Conservation (phyloP, 2,113 vertebrate species). For the Engraulis encrasicolus region DNA sequence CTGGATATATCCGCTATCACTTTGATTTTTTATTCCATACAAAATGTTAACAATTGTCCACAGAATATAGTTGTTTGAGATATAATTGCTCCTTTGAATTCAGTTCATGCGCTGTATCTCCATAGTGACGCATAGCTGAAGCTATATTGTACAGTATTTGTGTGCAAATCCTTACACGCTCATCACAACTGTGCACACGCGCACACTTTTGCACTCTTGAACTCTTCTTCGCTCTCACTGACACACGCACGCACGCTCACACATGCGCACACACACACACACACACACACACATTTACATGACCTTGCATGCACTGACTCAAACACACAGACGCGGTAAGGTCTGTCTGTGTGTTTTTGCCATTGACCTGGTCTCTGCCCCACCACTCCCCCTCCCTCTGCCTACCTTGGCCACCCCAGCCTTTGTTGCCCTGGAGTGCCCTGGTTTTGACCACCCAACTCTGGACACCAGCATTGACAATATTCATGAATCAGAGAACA, state of each 20-base stretch:
- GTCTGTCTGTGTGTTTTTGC: not conserved
- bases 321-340: not conserved
- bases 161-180: slow-evolving; percentile 66
- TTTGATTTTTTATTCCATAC: slow-evolving; percentile 66
- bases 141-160: slow-evolving; percentile 77
- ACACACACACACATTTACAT: slow-evolving; percentile 52
- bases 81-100: slow-evolving; percentile 75
- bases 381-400: too few relatives aligned
- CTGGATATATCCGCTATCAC: slow-evolving; percentile 52
- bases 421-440: not conserved
- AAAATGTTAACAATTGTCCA: slow-evolving; percentile 74
- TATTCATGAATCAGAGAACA: slow-evolving; percentile 57
- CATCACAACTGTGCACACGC: slow-evolving; percentile 20
- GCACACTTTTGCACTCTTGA: too few relatives aligned
- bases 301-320: slow-evolving; percentile 15
- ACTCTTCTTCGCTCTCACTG: slow-evolving; percentile 50
- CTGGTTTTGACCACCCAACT: slow-evolving; percentile 56
- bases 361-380: not conserved
- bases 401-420: not conserved
- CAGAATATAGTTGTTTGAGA: slow-evolving; percentile 77
- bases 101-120: slow-evolving; percentile 77
- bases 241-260: slow-evolving; percentile 55
- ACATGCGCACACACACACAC: slow-evolving; percentile 53
- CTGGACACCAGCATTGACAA: slow-evolving; percentile 57
- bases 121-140: slow-evolving; percentile 70